phyloP scores from a whole-genome alignment of 1,140 invertebrate species.

The Lanistes nyassanus region DNA sequence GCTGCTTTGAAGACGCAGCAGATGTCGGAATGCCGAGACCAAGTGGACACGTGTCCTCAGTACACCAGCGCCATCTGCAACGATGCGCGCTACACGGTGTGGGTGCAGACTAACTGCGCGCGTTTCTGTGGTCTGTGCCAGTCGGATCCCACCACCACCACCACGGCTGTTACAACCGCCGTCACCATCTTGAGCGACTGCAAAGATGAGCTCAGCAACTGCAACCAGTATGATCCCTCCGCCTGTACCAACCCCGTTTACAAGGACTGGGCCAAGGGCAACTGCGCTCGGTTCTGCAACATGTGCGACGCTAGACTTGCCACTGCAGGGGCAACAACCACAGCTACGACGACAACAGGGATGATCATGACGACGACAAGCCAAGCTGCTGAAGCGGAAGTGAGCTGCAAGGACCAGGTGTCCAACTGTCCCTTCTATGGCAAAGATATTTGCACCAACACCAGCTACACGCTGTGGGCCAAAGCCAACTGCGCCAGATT shows the following conservation, averaged over 20 bases:
- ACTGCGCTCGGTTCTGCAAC: too few relatives aligned
- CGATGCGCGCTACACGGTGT: conserved; percentile 25
- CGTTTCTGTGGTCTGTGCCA: conserved; percentile 29
- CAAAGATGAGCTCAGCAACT: too few relatives aligned
- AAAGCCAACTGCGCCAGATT: conserved; percentile 32
- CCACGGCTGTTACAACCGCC: background rate
- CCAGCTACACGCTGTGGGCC: conserved; percentile 26
- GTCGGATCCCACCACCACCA: background rate
- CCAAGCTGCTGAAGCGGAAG: background rate
- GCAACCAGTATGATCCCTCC: too few relatives aligned
- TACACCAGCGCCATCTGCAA: background rate
- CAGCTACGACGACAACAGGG: background rate
- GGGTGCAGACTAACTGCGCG: conserved; percentile 39
- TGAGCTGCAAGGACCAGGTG: background rate
- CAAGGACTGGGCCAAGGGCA: too few relatives aligned
- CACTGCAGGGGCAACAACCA: background rate
- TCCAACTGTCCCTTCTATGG: background rate
- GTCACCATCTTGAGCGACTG: too few relatives aligned
- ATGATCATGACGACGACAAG: background rate
- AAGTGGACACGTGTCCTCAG: too few relatives aligned
- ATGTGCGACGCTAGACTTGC: background rate
- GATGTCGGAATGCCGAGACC: too few relatives aligned
- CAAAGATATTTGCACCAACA: background rate
- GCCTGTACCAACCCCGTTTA: too few relatives aligned
- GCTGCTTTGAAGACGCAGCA: too few relatives aligned